These are phyloP conservation scores for Drosophila trichaetosa DNA, from an alignment of 2,888 invertebrate genomes.

Conservation along the genomic window DNA sequence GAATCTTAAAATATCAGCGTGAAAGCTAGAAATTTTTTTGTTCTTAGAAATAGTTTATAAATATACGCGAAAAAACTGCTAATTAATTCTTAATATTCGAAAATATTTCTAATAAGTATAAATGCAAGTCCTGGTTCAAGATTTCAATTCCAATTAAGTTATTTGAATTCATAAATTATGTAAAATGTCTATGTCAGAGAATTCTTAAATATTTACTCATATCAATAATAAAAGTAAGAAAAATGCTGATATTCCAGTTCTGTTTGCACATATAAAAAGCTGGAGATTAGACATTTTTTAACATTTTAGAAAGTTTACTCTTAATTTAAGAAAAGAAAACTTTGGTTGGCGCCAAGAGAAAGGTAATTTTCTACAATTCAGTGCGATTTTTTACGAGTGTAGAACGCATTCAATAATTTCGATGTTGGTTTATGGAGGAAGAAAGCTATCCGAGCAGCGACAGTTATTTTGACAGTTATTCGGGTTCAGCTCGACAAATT, in stretches of 20 bases:
- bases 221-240: background rate
- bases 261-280: background rate
- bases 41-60: background rate
- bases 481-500: slow-evolving; percentile 49
- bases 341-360: background rate
- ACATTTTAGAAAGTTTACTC: background rate
- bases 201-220: background rate
- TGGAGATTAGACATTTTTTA: background rate
- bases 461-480: slow-evolving; percentile 65
- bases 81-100: background rate
- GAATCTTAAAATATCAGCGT: too few species aligned
- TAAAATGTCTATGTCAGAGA: background rate
- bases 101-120: background rate
- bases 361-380: background rate
- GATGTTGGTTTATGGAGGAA: slow-evolving; percentile 35
- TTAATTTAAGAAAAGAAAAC: background rate
- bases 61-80: background rate
- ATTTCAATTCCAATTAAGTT: background rate
- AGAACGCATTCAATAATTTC: slow-evolving; percentile 1
- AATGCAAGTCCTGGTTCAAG: too few species aligned
- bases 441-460: slow-evolving; percentile 42
- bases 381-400: background rate
- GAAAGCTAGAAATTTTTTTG: background rate
- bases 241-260: background rate
- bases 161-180: background rate